These are phyloP conservation scores for Drosophila macrospina DNA, from an alignment of 2,888 invertebrate species.

Conservation along the genomic window DNA sequence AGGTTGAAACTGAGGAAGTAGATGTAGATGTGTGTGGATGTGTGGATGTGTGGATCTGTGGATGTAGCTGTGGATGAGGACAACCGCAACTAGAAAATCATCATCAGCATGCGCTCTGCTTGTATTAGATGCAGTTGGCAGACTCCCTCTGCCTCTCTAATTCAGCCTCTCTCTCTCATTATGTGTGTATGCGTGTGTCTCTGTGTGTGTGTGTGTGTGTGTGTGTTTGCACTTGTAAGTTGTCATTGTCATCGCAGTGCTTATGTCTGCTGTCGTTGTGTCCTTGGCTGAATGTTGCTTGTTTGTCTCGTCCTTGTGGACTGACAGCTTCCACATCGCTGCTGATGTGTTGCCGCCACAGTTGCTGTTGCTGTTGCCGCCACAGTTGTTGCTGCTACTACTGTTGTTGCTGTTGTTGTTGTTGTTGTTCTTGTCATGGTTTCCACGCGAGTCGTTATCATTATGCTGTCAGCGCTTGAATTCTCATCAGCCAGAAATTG, in stretches of 20 bases:
- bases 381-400: constrained; percentile 17
- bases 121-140: constrained; percentile 64
- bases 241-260: constrained; percentile 59
- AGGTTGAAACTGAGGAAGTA: constrained; percentile 13
- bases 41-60: too few relatives aligned
- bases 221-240: constrained; percentile 62
- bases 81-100: constrained; percentile 68
- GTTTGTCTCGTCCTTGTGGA: constrained; percentile 67
- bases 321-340: constrained; percentile 66
- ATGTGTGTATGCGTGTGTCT: background rate
- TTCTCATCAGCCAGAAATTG: constrained; percentile 63
- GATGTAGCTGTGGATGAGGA: constrained; percentile 19
- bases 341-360: constrained; percentile 28
- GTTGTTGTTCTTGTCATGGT: constrained; percentile 48
- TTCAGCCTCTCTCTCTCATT: background rate
- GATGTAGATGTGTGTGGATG: background rate
- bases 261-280: constrained; percentile 44
- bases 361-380: constrained; percentile 25
- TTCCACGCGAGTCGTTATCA: constrained; percentile 66
- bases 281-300: constrained; percentile 56
- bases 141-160: background rate
- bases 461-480: constrained; percentile 67
- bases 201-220: constrained; percentile 8
- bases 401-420: constrained; percentile 22
- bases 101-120: constrained; percentile 65